Base-by-base conservation (phyloP, 2,888 invertebrate genomes). In the Campopleginae sp. region DNA sequence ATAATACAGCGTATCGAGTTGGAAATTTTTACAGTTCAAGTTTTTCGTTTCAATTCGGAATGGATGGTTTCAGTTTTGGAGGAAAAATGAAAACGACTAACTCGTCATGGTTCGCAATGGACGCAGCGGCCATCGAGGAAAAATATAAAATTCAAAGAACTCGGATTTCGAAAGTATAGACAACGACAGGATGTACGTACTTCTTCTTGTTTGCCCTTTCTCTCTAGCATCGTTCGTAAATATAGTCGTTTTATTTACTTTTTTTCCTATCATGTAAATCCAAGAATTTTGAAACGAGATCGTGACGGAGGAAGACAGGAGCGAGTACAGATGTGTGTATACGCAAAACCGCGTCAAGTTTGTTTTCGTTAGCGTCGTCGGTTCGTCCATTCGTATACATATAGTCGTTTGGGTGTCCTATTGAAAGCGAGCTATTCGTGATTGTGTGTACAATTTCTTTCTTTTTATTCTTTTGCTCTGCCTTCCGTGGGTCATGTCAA, bases 281-380 rank as follows among this genome's bases (percentile, higher is more conserved):
- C 75, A n/a, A 51, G 82, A 79, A 79, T 70, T 75, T 82, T 72
- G n/a, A 17, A 23, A 48, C 19, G 65, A 76, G 65, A 48, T 23
- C 27, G 8, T n/a, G 27, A 44, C 27, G 31, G 48, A 46, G 44
- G 48, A 46, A 31, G 14, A 38, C 14, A 6, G 12, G n/a, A 27
- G 19, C 33, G 51, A 68, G n/a, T 23, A 58, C 23, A 61, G 77
- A 33, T 42, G 63, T 33, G 23, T 71, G 48, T 38, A 63, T 68
- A 81, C 71, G 61, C 66, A 63, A 48, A 75, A 74, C 81, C 68
- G 38, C 68, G 38, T 81, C 75, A 75, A 78, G 85, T 85, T 85
- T 85, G 85, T 85, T 85, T 79, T 85, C 74, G 51, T 70, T 70
- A 78, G 74, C 51, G 61, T 58, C 76, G 81, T 84, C 68, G 33